Evolutionary conservation across 2,113 vertebrate species (phyloP), one percentile per base, ranked within the genome.

Genomic region (Notarius lentiginosus): DNA sequence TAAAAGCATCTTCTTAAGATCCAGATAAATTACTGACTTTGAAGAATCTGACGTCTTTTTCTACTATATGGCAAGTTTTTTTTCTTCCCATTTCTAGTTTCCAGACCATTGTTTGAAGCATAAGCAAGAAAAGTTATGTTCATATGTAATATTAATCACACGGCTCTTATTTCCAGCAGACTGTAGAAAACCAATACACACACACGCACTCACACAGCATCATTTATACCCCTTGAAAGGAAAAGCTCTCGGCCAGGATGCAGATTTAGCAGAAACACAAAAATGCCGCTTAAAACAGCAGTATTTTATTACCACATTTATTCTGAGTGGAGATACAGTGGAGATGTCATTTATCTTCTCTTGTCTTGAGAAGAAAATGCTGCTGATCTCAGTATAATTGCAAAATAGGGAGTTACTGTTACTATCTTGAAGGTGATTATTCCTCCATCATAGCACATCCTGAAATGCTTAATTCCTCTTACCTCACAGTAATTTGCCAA

Each of bases 271-370:
- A 41, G 70, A 68, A 34, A 61, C 41, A 72, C 15, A 9, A n/a
- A 49, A 65, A 70, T 11, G 17, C 5, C 11, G 49, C 65, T 22
- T 4, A 58, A 70, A 41, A 73, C 76, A 0, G 76, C n/a, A 20
- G 55, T 63, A 61, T 88, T 84, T 80, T 84, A 88, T 84, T 80
- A 80, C 65, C 53, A 7, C 1, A 15, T 83, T 72, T 24, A 30
- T 18, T 83, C 60, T 76, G 70, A 63, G 81, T 9, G 7, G 53
- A 14, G 12, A 75, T 47, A 65, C 5, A 15, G 82, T 22, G 51
- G 41, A n/a, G 60, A 60, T 68, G 41, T 83, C 47, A 75, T 81
- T 34, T 1, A 47, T 56, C 30, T 63, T 65, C 47, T 55, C 55
- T 22, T 5, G 12, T n/a, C 47, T 70, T 30, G 53, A 73, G 34